Percentiles rank a stretch among this genome's conserved stretches.
Evolutionary conservation across 2,888 invertebrate species (phyloP).

Genomic region (Eulithis testata): DNA sequence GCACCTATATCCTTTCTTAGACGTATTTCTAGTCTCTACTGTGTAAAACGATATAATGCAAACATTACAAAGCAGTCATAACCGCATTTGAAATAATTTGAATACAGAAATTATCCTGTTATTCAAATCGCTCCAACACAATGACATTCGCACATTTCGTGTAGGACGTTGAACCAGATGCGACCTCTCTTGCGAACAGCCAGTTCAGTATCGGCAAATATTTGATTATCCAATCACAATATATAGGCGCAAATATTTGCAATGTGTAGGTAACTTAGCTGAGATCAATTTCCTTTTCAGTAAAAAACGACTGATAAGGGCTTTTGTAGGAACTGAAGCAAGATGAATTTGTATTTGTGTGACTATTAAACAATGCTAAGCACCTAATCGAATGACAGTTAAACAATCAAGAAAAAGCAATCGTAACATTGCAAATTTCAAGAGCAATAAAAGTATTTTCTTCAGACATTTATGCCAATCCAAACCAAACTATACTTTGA

Average conservation of each 20-base stretch:
- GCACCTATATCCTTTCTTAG: too few relatives aligned
- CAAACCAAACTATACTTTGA: neutral
- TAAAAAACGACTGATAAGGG: too few relatives aligned
- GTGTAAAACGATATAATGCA: slow-evolving; percentile 2
- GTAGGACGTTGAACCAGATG: slow-evolving; percentile 59
- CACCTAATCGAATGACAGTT: too few relatives aligned
- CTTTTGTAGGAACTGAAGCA: too few relatives aligned
- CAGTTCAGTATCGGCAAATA: slow-evolving; percentile 19
- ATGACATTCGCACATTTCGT: slow-evolving; percentile 68
- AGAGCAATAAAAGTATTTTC: too few relatives aligned
- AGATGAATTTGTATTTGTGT: too few relatives aligned
- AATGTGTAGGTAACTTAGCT: neutral
- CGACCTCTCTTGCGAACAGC: slow-evolving; percentile 30
- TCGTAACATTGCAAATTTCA: too few relatives aligned
- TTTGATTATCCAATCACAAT: slow-evolving; percentile 26
- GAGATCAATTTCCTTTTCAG: too few relatives aligned
- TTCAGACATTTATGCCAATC: too few relatives aligned
- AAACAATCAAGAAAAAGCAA: too few relatives aligned
- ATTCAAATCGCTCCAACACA: slow-evolving; percentile 51
- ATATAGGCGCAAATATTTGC: slow-evolving; percentile 17
- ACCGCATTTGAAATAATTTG: slow-evolving; percentile 22
- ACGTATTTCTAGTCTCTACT: too few relatives aligned
- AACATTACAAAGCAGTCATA: slow-evolving; percentile 12
- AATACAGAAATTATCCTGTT: slow-evolving; percentile 52
- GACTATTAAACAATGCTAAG: too few relatives aligned